Evolutionary conservation across 1,140 invertebrate species (phyloP).

Genomic region (Lasioglossum baleicum): DNA sequence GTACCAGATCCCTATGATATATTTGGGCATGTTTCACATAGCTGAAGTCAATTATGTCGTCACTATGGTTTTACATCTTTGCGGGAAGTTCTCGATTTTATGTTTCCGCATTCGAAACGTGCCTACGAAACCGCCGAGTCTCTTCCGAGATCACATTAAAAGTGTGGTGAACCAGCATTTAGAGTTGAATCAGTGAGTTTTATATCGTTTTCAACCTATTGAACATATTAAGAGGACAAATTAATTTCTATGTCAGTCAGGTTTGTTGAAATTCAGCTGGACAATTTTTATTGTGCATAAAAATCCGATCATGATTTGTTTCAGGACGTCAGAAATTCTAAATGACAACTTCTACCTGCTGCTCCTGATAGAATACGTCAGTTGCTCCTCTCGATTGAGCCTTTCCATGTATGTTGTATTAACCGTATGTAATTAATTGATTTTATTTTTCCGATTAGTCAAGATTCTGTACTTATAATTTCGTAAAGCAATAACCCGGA

Average conservation of each 20-base stretch:
- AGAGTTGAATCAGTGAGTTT: neutral
- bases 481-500: no score
- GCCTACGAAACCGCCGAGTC: neutral
- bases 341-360: neutral
- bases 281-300: no score
- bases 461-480: no score
- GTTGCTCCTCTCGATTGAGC: neutral
- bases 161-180: neutral
- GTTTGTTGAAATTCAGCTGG: no score
- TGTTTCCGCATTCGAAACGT: conserved; percentile 6
- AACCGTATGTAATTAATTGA: neutral
- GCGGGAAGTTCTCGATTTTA: conserved; percentile 26
- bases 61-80: conserved; percentile 20
- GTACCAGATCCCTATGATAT: conserved; percentile 10
- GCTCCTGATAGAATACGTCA: neutral
- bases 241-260: no score
- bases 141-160: neutral
- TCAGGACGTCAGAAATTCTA: neutral
- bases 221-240: no score
- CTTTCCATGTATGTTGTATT: neutral
- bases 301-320: neutral
- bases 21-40: conserved; percentile 11
- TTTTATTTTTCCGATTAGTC: neutral
- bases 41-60: conserved; percentile 10
- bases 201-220: neutral